phyloP scores from a whole-genome alignment of 2,797 vertebrate species.

The Fistularia tabacaria region DNA sequence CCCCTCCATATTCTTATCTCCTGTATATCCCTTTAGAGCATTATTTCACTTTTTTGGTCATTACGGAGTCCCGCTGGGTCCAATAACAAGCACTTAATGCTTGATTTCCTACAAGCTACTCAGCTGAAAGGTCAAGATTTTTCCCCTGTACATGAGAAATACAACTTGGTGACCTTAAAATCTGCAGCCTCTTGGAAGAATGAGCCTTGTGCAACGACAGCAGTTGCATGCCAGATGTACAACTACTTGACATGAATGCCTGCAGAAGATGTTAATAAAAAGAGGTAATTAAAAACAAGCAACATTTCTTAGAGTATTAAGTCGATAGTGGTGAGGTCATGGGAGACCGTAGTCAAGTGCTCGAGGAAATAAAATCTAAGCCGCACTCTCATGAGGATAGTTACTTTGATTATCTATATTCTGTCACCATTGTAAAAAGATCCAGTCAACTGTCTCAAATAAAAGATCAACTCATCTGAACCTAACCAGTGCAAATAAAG shows the following conservation, averaged over 20 bases:
- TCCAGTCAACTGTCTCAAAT: background rate
- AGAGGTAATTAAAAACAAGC: conserved; percentile 35
- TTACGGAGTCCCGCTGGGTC: conserved; percentile 32
- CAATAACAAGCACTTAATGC: conserved; percentile 40
- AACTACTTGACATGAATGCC: conserved; percentile 41
- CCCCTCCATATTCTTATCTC: background rate
- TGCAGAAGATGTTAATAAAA: conserved; percentile 37
- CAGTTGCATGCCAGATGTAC: conserved; percentile 23
- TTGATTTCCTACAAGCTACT: conserved; percentile 42
- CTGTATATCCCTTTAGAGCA: conserved; percentile 8
- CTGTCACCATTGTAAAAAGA: conserved; percentile 1
- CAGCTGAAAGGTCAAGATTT: conserved; percentile 55
- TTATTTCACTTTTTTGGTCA: conserved; percentile 25
- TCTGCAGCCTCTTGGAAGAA: conserved; percentile 30
- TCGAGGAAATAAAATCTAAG: conserved; percentile 25
- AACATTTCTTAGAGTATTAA: conserved; percentile 25
- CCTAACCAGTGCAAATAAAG: no score
- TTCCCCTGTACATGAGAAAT: conserved; percentile 36
- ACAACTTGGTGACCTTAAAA: conserved; percentile 49
- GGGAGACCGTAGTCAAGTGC: conserved; percentile 26
- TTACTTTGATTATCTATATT: conserved; percentile 19
- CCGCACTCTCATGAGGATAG: conserved; percentile 14
- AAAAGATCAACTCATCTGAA: no score
- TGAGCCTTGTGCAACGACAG: conserved; percentile 27
- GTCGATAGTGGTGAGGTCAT: conserved; percentile 35